Evolutionary conservation across 2,113 vertebrate species (phyloP).

Genomic region (Parus major): DNA sequence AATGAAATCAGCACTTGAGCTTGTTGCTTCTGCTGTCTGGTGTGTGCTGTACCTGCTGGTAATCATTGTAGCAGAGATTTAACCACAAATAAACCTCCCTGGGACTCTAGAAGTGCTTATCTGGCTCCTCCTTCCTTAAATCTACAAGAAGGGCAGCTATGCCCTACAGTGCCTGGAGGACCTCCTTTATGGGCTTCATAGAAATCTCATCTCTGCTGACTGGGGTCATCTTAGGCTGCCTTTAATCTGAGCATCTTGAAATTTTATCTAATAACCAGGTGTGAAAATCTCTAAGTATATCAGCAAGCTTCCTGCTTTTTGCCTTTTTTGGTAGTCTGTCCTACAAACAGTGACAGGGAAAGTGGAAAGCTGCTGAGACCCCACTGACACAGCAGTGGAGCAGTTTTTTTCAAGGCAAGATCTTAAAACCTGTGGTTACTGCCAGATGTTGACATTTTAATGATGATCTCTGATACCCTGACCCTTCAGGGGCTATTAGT

Average conservation of each 20-base stretch:
- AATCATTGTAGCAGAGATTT: constrained; percentile 1
- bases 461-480: not conserved
- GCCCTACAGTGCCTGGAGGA: not conserved
- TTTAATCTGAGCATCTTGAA: not conserved
- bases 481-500: not conserved
- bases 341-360: not conserved
- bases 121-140: not conserved
- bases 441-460: not conserved
- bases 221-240: not conserved
- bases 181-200: not conserved
- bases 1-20: not conserved
- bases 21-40: not conserved
- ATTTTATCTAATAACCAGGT: not conserved
- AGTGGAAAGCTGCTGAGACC: not conserved
- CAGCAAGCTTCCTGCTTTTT: not conserved
- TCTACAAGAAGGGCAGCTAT: not conserved
- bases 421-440: not conserved
- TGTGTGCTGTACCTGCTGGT: not conserved
- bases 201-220: not conserved
- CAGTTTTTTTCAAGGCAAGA: not conserved
- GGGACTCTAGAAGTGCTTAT: not conserved
- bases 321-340: not conserved
- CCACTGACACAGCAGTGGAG: not conserved
- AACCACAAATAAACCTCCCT: not conserved
- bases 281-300: not conserved